Conservation (phyloP, 1,140 invertebrate species). For the Plutomurus gul region DNA sequence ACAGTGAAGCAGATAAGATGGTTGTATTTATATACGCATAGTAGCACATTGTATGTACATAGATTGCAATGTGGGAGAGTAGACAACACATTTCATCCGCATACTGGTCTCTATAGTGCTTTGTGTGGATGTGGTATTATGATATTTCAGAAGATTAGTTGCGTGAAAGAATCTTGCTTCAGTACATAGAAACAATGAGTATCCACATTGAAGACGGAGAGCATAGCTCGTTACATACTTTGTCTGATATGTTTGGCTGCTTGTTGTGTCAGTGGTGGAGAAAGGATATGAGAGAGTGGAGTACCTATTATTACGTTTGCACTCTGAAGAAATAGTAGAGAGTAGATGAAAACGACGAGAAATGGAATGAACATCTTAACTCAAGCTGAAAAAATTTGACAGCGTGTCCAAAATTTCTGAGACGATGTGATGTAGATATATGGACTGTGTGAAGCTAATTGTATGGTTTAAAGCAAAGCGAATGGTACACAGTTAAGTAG, state of each 20-base stretch:
- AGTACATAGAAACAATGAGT: no score
- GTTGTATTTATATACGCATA: background rate
- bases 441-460: slow-evolving; percentile 1
- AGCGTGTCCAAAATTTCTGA: slow-evolving; percentile 18
- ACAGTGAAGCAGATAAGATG: background rate
- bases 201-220: no score
- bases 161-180: slow-evolving; percentile 16
- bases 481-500: background rate
- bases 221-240: no score
- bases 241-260: no score
- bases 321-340: no score
- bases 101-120: no score
- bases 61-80: background rate
- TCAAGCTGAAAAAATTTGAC: slow-evolving; percentile 8
- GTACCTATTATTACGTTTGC: background rate
- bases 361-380: slow-evolving; percentile 11
- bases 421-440: background rate
- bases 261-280: no score
- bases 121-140: background rate
- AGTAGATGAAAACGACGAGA: background rate
- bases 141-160: slow-evolving; percentile 11
- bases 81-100: background rate
- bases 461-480: background rate
- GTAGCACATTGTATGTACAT: background rate
- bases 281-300: no score